Evolutionary conservation across 1,140 invertebrate genomes (phyloP), one percentile per base, ranked within the genome.

Genomic region (Harpegnathos saltator): DNA sequence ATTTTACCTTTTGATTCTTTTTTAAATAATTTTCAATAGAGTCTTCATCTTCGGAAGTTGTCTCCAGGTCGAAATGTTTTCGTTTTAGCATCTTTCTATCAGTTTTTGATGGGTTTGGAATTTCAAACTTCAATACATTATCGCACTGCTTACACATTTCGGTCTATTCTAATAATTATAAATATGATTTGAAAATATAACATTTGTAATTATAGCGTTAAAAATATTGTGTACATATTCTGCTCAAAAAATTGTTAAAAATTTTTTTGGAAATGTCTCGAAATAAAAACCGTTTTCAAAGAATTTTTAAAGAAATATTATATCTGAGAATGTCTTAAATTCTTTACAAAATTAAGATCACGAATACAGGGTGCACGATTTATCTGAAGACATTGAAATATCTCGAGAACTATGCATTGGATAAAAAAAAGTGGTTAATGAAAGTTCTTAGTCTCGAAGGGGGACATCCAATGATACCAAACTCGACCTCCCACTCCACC

Each of bases 61-160:
- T 58, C 9, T 58, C n/a, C 56, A 58, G 2, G 48, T 50, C 48
- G 2, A 4, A 24, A 58, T 1, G 19, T 58, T 58, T 58, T 58
- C 56, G 56, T 58, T 58, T 58, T 58, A 58, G 19, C 56, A 58
- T 11, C 9, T 58, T 58, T 58, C 22, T 24, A 24, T 58, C 56
- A 24, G 9, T 58, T 58, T 58, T 58, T 58, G 56, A 58, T 58
- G 56, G 56, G 56, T 58, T 58, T 58, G 56, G 22, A 24, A 58
- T 58, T 24, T 58, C 56, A 58, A 58, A 58, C 24, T 58, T 58
- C 24, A 24, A 58, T 24, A 58, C 56, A 22, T 58, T 24, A 58
- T 58, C 56, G 9, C 56, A 58, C 56, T 58, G 56, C 19, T 24
- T 58, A 58, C 22, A 58, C 56, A 58, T 58, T 58, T 58, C 56